Percentiles rank a stretch among this genome's conserved stretches.
Evolutionary conservation across 2,797 vertebrate genomes (phyloP).

Genomic region (Siniperca scherzeri): DNA sequence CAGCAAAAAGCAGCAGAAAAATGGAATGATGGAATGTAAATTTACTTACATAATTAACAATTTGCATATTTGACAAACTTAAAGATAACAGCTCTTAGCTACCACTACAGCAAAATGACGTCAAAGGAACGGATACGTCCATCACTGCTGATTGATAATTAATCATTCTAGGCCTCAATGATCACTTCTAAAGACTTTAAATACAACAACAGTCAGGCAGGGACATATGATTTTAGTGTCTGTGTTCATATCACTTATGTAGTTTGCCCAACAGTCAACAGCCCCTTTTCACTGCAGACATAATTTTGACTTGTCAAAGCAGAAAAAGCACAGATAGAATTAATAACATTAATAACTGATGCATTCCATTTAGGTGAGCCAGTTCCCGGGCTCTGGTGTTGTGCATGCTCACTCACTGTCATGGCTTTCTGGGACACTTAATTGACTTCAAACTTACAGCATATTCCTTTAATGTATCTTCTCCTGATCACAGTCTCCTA

Average conservation of each 20-base stretch:
- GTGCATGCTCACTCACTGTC: neutral
- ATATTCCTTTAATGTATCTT: neutral
- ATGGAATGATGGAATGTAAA: too few relatives aligned
- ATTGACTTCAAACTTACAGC: neutral
- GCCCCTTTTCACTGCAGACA: neutral
- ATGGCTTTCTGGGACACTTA: neutral
- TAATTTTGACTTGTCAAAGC: neutral
- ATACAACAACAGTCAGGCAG: neutral
- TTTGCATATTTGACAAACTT: neutral
- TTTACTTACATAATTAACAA: neutral
- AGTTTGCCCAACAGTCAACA: neutral
- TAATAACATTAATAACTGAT: neutral
- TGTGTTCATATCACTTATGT: neutral
- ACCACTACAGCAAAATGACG: neutral
- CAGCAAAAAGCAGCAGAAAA: neutral
- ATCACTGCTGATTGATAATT: slow-evolving; percentile 8
- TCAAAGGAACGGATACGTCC: neutral
- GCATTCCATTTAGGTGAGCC: neutral
- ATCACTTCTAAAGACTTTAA: neutral
- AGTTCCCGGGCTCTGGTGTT: neutral
- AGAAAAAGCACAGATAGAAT: neutral
- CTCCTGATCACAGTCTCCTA: neutral
- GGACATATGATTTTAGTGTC: neutral
- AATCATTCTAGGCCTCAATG: neutral
- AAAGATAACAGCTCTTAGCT: neutral